Base-by-base conservation (phyloP, 2,113 vertebrate genomes). In the Neomonachus schauinslandi region DNA sequence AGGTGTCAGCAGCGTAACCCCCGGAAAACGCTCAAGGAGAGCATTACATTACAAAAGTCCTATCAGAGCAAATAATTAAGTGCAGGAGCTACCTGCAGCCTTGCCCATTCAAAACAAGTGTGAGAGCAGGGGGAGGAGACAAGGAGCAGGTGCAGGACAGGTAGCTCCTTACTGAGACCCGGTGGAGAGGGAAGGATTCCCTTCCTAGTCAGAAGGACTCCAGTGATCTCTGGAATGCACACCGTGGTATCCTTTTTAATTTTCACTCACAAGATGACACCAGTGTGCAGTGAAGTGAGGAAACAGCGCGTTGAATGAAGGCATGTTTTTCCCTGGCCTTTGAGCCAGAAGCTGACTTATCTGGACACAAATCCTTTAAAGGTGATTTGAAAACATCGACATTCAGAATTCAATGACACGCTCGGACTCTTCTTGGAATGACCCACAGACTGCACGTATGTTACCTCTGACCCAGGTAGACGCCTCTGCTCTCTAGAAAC, bases 1-100 rank as follows among this genome's bases (percentile, higher is more conserved):
- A 99, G 99, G 97, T 99, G 99, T 98, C 99, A 98, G 97, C 96
- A n/a, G 94, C 4, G 79, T 7, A 80, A 97, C 82, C 94, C 46
- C 55, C 19, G 57, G 67, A 14, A 49, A 42, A 21, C 15, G 3
- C 26, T n/a, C 85, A 16, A 72, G 33, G 16, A 1, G 19, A 74
- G 74, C 2, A 13, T 88, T 98, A 96, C 79, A 74, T 96, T 71
- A 80, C 94, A 95, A 31, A 93, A 96, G 86, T 97, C 97, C 96
- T 97, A 97, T 92, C 95, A 79, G 80, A 92, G 42, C 89, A 94
- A 95, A 92, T 61, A 96, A 86, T 97, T 31, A 96, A 89, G 91
- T 42, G 95, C 89, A 89, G 71, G 46, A 96, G 97, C 93, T 98
- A 96, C 98, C 97, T 94, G 92, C 26, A 93, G 94, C 1, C 0